Evolutionary conservation across 2,888 invertebrate genomes (phyloP).

Genomic region (Callinectes sapidus): DNA sequence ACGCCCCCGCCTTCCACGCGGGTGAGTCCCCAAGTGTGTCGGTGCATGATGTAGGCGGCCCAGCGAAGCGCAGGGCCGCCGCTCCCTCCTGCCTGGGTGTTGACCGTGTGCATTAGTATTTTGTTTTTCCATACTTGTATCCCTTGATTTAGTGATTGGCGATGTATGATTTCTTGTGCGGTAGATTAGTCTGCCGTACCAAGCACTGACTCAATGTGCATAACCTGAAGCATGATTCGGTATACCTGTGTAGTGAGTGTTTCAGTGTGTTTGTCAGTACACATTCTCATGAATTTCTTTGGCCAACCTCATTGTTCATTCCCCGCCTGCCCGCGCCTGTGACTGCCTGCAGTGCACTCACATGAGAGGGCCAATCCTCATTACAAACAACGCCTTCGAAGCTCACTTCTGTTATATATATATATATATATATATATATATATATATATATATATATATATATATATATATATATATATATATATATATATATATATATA

Average conservation of each 20-base stretch:
- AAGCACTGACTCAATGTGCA: background rate
- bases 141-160: slow-evolving; percentile 4
- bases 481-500: background rate
- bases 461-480: too few species aligned
- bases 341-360: background rate
- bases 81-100: slow-evolving; percentile 30
- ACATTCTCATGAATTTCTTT: background rate
- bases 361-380: background rate
- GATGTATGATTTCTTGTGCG: background rate
- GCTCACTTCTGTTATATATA: background rate
- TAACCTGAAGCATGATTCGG: slow-evolving; percentile 7
- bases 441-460: too few species aligned
- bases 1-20: slow-evolving; percentile 34
- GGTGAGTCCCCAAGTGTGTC: slow-evolving; percentile 16
- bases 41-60: slow-evolving; percentile 45
- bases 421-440: too few species aligned
- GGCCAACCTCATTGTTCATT: background rate
- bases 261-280: slow-evolving; percentile 14
- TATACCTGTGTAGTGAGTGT: slow-evolving; percentile 22
- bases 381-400: slow-evolving; percentile 3
- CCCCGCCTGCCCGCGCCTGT: slow-evolving; percentile 10
- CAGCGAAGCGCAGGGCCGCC: slow-evolving; percentile 9
- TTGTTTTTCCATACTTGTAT: background rate
- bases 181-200: background rate
- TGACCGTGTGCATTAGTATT: slow-evolving; percentile 28